phyloP scores from a whole-genome alignment of 2,113 vertebrate species.

The Eidolon helvum region DNA sequence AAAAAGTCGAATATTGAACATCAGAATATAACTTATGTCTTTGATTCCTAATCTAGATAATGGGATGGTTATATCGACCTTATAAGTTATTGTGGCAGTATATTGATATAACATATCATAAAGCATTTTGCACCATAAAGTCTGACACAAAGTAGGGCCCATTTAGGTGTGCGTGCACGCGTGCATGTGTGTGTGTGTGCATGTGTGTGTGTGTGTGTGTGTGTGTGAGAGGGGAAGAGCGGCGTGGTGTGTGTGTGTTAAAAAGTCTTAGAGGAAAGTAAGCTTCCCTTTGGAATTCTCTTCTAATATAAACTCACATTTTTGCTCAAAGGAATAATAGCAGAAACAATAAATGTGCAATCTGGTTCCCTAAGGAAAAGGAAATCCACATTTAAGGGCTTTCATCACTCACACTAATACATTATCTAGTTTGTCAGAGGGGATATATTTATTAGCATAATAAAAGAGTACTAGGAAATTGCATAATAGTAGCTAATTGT shows the following conservation, averaged over 20 bases:
- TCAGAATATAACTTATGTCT: background rate
- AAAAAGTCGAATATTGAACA: background rate
- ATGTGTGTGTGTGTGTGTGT: background rate
- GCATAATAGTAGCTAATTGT: constrained; percentile 43
- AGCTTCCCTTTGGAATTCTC: background rate
- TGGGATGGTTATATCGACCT: background rate
- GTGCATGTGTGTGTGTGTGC: background rate
- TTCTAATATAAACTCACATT: constrained; percentile 48
- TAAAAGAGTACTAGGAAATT: constrained; percentile 58
- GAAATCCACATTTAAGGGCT: constrained; percentile 61
- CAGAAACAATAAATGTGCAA: background rate
- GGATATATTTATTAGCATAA: constrained; percentile 57
- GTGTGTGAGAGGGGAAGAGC: background rate
- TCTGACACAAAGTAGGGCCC: background rate
- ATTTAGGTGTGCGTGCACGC: background rate
- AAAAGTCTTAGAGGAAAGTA: background rate
- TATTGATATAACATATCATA: background rate
- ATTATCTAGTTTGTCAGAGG: constrained; percentile 40
- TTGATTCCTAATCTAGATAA: background rate
- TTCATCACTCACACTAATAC: constrained; percentile 36
- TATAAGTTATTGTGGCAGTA: background rate
- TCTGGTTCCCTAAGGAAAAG: constrained; percentile 44
- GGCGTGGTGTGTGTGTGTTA: background rate
- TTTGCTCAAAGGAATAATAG: constrained; percentile 43
- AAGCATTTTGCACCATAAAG: background rate